phyloP scores from a whole-genome alignment of 2,797 vertebrate genomes.

The Poeciliopsis gracilis region DNA sequence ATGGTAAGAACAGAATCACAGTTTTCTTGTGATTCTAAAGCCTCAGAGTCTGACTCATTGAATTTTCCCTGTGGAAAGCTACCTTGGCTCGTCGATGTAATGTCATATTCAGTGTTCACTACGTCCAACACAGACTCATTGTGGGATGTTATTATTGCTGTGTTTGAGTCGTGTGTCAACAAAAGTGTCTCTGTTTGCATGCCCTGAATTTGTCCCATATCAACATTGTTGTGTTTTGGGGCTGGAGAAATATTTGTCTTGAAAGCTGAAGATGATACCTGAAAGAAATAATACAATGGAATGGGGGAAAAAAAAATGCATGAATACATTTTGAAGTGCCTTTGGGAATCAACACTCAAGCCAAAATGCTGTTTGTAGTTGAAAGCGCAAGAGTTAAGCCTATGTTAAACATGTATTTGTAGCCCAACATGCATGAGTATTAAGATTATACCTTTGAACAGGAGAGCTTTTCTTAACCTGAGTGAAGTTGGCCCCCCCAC shows the following conservation, averaged over 20 bases:
- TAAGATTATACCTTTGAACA: not conserved
- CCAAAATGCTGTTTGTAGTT: conserved; percentile 48
- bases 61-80: conserved; percentile 22
- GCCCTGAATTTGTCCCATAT: conserved; percentile 44
- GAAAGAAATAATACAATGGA: conserved; percentile 74
- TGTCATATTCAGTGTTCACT: conserved; percentile 46
- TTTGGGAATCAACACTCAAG: conserved; percentile 35
- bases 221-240: conserved; percentile 50
- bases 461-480: not conserved
- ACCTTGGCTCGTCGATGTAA: conserved; percentile 23
- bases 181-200: conserved; percentile 31
- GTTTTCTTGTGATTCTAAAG: conserved; percentile 45
- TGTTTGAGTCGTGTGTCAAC: conserved; percentile 28
- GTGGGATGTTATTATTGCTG: conserved; percentile 41
- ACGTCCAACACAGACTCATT: conserved; percentile 42
- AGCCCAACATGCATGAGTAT: conserved; percentile 33
- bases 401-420: conserved; percentile 46
- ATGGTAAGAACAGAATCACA: conserved; percentile 30
- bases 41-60: conserved; percentile 30
- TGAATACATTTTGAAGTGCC: conserved; percentile 37
- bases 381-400: conserved; percentile 1
- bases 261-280: conserved; percentile 69
- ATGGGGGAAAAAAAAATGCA: conserved; percentile 44
- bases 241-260: conserved; percentile 65
- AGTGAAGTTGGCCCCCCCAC: no score